Conservation (phyloP, 1,140 invertebrate genomes). For the Listronotus bonariensis region DNA sequence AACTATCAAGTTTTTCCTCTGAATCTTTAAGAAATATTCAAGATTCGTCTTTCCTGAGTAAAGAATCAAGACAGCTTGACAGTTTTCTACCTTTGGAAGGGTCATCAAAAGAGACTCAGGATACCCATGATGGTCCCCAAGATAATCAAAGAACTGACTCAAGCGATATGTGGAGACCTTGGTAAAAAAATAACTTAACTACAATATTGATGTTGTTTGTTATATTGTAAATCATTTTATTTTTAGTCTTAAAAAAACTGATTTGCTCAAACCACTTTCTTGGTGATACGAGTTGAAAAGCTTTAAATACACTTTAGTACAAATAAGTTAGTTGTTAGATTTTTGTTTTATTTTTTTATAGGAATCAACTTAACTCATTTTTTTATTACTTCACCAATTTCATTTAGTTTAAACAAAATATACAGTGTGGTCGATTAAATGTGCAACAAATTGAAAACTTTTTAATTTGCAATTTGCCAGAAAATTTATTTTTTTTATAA, state of each 20-base stretch:
- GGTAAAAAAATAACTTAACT: slow-evolving; percentile 30
- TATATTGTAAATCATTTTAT: too few species aligned
- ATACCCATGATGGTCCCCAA: not conserved
- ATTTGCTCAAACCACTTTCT: not conserved
- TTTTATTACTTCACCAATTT: too few species aligned
- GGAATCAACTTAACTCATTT: too few species aligned
- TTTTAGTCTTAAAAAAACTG: not conserved
- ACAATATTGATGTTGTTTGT: too few species aligned
- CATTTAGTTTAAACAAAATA: too few species aligned
- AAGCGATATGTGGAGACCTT: slow-evolving; percentile 50
- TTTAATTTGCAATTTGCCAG: too few species aligned
- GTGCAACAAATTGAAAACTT: too few species aligned
- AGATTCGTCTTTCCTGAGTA: not conserved
- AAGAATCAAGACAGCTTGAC: slow-evolving; percentile 9
- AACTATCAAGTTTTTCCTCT: not conserved
- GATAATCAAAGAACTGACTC: slow-evolving; percentile 19
- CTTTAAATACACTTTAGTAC: slow-evolving; percentile 9
- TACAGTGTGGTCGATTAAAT: too few species aligned
- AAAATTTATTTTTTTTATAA: too few species aligned
- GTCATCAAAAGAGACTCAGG: not conserved
- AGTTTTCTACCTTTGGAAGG: not conserved
- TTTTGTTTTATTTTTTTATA: too few species aligned
- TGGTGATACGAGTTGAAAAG: slow-evolving; percentile 8
- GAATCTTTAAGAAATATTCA: not conserved
- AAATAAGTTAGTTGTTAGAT: not conserved